Percentiles rank a stretch among this genome's conserved stretches.
phyloP scores from a whole-genome alignment of 2,113 vertebrate genomes.

The Hippocampus comes region DNA sequence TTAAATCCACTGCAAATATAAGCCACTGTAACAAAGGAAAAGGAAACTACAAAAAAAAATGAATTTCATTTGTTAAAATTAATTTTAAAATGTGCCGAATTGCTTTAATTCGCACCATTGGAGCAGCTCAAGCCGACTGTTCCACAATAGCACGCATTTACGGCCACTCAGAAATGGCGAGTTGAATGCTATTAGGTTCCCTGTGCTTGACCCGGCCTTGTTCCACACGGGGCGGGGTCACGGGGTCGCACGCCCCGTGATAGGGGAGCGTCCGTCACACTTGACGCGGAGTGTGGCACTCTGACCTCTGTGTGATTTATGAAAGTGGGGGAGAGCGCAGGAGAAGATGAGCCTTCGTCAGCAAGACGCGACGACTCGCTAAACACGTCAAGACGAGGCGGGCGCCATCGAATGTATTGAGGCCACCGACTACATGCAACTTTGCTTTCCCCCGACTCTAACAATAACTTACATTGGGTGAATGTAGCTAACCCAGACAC shows the following conservation, averaged over 20 bases:
- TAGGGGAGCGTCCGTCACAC: constrained; percentile 61
- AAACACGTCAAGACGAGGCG: constrained; percentile 28
- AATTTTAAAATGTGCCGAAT: constrained; percentile 44
- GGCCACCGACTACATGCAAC: constrained; percentile 4
- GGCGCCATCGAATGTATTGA: neutral
- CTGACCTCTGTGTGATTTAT: constrained; percentile 2
- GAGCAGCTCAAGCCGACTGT: constrained; percentile 60
- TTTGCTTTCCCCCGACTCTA: no score
- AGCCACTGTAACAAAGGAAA: no score
- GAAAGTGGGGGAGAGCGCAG: neutral
- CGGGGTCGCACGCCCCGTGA: constrained; percentile 36
- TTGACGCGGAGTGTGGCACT: constrained; percentile 60
- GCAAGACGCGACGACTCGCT: constrained; percentile 22
- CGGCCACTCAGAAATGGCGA: constrained; percentile 26
- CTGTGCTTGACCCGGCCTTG: constrained; percentile 37
- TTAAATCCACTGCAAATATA: no score
- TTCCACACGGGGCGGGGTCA: constrained; percentile 46
- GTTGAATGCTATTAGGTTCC: constrained; percentile 50
- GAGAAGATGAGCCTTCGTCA: constrained; percentile 45
- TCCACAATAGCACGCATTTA: constrained; percentile 57
- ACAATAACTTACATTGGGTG: no score
- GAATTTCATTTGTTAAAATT: constrained; percentile 51
- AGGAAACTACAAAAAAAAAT: no score
- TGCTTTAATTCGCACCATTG: constrained; percentile 45
- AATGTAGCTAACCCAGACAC: no score